Base-by-base conservation (phyloP, 2,888 invertebrate species). In the Aspidiotus rigidus region DNA sequence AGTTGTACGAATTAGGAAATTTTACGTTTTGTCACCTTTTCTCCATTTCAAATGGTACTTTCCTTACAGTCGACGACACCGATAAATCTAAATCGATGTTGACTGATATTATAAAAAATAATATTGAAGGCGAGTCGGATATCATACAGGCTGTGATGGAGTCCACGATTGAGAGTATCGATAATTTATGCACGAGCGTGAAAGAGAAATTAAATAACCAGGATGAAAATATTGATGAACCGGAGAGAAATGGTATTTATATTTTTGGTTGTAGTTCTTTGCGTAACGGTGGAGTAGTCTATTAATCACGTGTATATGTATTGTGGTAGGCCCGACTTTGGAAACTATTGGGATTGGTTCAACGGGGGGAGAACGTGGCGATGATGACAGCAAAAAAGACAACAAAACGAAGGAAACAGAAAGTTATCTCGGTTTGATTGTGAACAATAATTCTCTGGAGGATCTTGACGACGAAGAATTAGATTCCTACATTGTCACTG, bases 381-480 rank as follows among this genome's bases (percentile, higher is more conserved):
- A 28, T 28, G 2, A 28, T 5, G 2, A 39, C 56, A 2, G 54
- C 41, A 60, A 71, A 59, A 39, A 73, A 72, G 3, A 41, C 39
- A 71, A 71, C 44, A 15, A 53, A 7, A 17, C 40, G n/a, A 54
- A 71, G 17, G 77, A 76, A 39, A 16, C 64, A 3, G 72, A 71
- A 8, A 73, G 15, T 41, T 13, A 49, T n/a, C 10, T 49, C 10
- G 49, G n/a, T 49, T n/a, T 49, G 49, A 49, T 13, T 67, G n/a
- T 71, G 79, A 78, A 74, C 78, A 92, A 15, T 82, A 57, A 67
- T 49, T 67, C 86, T 73, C 80, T 91, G 55, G 86, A 85, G 56
- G 86, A 85, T 54, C 83, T 93, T 62, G 93, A 97, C 75, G 98
- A 98, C 75, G 87, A 86, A 7, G 97, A 98, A 80, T 82, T 98